Evolutionary conservation across 2,888 invertebrate genomes (phyloP).

Genomic region (Apocheima hispidaria): DNA sequence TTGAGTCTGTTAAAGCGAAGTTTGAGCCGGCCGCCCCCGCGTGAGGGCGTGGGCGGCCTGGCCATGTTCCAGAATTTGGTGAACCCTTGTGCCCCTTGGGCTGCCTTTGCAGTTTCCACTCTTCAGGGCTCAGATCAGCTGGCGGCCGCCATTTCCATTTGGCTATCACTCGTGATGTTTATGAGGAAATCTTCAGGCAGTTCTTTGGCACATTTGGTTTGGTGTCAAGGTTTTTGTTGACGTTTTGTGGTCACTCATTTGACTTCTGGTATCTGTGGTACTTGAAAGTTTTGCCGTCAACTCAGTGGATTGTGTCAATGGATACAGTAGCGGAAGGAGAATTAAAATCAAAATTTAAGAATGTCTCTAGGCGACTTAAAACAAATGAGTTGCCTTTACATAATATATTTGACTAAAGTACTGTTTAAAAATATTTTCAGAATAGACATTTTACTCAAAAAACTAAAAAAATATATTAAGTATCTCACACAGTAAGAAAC

Average conservation of each 20-base stretch:
- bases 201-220: slow-evolving; percentile 54
- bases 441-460: too few relatives aligned
- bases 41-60: slow-evolving; percentile 75
- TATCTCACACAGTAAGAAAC: too few relatives aligned
- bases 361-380: too few relatives aligned
- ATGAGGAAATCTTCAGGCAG: slow-evolving; percentile 56
- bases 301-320: slow-evolving; percentile 43
- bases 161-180: slow-evolving; percentile 82
- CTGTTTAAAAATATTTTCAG: too few relatives aligned
- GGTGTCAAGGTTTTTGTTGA: slow-evolving; percentile 28
- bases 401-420: too few relatives aligned
- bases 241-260: slow-evolving; percentile 40
- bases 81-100: slow-evolving; percentile 60
- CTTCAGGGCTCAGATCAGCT: slow-evolving; percentile 77
- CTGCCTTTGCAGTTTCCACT: slow-evolving; percentile 81
- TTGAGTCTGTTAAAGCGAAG: slow-evolving; percentile 4
- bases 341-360: too few relatives aligned
- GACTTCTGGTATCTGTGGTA: slow-evolving; percentile 20
- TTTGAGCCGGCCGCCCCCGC: slow-evolving; percentile 65
- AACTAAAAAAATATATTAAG: too few relatives aligned
- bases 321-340: too few relatives aligned
- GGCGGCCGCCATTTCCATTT: slow-evolving; percentile 80
- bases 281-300: slow-evolving; percentile 1
- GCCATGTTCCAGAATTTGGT: slow-evolving; percentile 76
- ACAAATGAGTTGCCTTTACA: too few relatives aligned